Evolutionary conservation across 1,140 invertebrate species (phyloP).

Genomic region (Drosophila arizonae): DNA sequence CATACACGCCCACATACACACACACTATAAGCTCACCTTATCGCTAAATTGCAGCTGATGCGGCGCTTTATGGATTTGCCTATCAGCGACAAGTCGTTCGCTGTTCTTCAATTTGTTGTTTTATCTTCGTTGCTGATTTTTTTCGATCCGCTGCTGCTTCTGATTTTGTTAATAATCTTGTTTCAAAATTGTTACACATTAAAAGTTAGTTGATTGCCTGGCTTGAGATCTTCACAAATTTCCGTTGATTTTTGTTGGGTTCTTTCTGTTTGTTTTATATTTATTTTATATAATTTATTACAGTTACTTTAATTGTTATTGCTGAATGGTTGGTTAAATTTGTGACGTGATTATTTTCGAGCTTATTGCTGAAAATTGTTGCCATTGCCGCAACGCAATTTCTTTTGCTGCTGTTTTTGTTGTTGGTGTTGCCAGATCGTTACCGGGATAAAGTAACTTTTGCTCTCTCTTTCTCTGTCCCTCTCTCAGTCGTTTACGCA

Average conservation of each 20-base stretch:
- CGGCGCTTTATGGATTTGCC: conserved; percentile 53
- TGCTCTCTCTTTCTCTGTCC: conserved; percentile 33
- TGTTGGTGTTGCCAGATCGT: conserved; percentile 75
- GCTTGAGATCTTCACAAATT: conserved; percentile 13
- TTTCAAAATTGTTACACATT: conserved; percentile 44
- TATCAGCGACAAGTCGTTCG: conserved; percentile 61
- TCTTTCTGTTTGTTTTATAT: not conserved
- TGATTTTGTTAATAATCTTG: not conserved
- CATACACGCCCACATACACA: not conserved
- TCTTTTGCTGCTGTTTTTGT: conserved; percentile 67
- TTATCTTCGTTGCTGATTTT: conserved; percentile 30
- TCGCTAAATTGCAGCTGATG: conserved; percentile 73
- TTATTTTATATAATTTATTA: not conserved
- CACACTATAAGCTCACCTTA: conserved; percentile 58
- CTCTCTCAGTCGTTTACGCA: conserved; percentile 10
- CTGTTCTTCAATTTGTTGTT: conserved; percentile 33
- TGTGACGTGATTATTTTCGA: conserved; percentile 28
- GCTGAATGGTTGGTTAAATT: conserved; percentile 9
- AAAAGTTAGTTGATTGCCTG: conserved; percentile 29
- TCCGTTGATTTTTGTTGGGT: not conserved
- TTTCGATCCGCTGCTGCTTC: conserved; percentile 34
- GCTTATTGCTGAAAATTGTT: conserved; percentile 38
- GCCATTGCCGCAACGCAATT: conserved; percentile 71
- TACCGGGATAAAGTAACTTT: conserved; percentile 55
- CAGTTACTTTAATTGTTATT: conserved; percentile 6